These are phyloP conservation scores for Nyctibius grandis DNA, from an alignment of 2,797 vertebrate species.

Conservation along the genomic window DNA sequence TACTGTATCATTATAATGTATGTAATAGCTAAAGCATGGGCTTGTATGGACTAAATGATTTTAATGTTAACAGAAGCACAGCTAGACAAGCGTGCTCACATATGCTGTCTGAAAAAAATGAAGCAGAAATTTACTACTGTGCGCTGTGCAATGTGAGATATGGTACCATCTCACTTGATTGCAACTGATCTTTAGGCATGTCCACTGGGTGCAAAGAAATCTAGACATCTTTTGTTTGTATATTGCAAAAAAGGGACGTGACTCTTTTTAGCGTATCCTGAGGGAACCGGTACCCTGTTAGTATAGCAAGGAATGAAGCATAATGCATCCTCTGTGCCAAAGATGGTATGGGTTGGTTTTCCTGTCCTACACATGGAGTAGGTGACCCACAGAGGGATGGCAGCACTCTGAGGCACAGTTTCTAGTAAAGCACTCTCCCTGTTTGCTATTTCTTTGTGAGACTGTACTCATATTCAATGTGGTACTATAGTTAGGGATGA, in stretches of 20 bases:
- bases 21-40: background rate
- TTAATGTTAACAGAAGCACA: background rate
- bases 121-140: background rate
- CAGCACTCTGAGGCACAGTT: background rate
- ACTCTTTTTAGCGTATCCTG: background rate
- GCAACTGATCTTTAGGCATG: background rate
- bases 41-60: background rate
- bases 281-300: background rate
- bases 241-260: background rate
- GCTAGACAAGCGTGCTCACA: background rate
- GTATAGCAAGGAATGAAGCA: background rate
- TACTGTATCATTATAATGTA: background rate
- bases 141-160: background rate
- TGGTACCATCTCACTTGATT: accelerated
- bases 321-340: background rate
- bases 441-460: background rate
- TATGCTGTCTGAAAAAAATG: background rate
- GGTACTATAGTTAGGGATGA: background rate
- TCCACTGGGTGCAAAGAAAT: background rate
- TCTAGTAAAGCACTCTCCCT: background rate
- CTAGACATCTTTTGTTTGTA: background rate
- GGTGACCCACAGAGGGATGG: background rate
- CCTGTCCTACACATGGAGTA: background rate
- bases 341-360: background rate
- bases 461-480: background rate